phyloP scores from a whole-genome alignment of 2,888 invertebrate species.

The Andricus curvator region DNA sequence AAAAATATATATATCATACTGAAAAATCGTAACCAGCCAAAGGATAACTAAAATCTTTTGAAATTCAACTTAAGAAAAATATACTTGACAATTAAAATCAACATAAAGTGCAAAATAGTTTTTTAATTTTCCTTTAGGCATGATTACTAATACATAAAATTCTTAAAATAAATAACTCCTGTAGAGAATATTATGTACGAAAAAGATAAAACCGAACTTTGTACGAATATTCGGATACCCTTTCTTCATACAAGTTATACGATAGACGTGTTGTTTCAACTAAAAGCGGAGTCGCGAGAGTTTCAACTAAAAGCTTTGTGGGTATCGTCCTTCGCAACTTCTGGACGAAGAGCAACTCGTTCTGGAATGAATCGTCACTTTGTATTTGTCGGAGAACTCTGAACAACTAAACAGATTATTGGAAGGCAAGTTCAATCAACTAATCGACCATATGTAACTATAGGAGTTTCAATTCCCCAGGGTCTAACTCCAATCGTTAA shows the following conservation, averaged over 20 bases:
- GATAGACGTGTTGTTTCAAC: conserved; percentile 34
- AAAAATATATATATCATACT: too few species aligned
- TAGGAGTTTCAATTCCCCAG: background rate
- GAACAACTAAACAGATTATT: conserved; percentile 31
- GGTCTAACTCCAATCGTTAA: background rate
- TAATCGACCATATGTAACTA: background rate
- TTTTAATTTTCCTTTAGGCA: background rate
- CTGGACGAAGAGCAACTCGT: conserved; percentile 13
- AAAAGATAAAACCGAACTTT: background rate
- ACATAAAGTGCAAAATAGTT: background rate
- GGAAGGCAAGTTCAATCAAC: conserved; percentile 28
- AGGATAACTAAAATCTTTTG: too few species aligned
- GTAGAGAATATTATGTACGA: background rate
- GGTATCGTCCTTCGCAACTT: conserved; percentile 15
- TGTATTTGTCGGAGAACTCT: conserved; percentile 5
- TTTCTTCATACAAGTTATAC: conserved; percentile 12
- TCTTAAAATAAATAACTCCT: background rate
- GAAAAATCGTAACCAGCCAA: too few species aligned
- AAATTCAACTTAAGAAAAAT: too few species aligned
- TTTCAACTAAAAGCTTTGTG: conserved; percentile 37
- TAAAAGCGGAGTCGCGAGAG: conserved; percentile 30
- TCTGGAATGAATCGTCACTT: conserved; percentile 32
- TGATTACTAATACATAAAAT: background rate
- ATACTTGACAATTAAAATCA: too few species aligned
- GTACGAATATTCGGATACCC: background rate